Evolutionary conservation across 2,113 vertebrate species (phyloP).

Genomic region (Canis aureus): DNA sequence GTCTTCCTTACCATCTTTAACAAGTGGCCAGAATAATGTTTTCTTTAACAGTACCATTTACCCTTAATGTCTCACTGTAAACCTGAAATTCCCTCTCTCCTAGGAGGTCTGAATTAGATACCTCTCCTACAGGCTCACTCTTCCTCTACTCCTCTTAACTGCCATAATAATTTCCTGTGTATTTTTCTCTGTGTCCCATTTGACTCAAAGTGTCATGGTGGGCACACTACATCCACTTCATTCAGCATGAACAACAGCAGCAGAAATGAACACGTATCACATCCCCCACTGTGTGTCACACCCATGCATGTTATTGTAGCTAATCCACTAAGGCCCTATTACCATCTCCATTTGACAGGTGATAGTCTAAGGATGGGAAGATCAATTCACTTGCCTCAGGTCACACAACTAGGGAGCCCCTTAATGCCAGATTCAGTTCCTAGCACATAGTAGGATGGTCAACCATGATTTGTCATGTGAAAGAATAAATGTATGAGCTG

Average conservation of each 20-base stretch:
- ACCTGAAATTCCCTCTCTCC: neutral
- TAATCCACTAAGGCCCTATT: neutral
- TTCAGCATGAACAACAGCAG: neutral
- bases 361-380: neutral
- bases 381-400: neutral
- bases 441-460: neutral
- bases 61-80: neutral
- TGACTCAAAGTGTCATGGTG: neutral
- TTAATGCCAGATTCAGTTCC: neutral
- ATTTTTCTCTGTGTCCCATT: neutral
- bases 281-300: too few species aligned
- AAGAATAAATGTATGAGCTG: neutral
- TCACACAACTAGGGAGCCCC: neutral
- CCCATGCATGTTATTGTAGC: neutral
- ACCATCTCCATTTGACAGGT: neutral
- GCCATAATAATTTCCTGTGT: neutral
- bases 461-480: neutral
- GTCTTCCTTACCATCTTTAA: neutral
- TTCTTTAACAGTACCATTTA: neutral
- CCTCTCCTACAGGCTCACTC: accelerated
- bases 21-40: neutral
- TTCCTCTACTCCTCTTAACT: neutral
- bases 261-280: too few species aligned
- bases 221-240: neutral
- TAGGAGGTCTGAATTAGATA: neutral